Conservation (phyloP, 2,113 vertebrate genomes). For the Upupa epops region DNA sequence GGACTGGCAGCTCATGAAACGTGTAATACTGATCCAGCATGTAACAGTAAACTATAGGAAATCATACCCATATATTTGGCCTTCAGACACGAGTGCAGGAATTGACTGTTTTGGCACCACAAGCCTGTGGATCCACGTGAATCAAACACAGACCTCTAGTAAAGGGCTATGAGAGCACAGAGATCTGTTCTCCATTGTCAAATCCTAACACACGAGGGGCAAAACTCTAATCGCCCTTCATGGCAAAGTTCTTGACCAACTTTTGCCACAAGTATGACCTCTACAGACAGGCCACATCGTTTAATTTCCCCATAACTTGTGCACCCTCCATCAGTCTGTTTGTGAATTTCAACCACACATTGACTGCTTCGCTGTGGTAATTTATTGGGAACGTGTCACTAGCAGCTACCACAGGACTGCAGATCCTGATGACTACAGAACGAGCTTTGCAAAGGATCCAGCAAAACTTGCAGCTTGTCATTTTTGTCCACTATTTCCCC, state of each 20-base stretch:
- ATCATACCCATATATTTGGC: slow-evolving; percentile 64
- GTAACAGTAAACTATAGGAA: slow-evolving; percentile 67
- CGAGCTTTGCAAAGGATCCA: background rate
- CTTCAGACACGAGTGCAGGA: slow-evolving; percentile 40
- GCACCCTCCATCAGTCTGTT: background rate
- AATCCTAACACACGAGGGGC: background rate
- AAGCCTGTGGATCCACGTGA: slow-evolving; percentile 27
- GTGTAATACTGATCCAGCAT: slow-evolving; percentile 21
- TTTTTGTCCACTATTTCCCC: background rate
- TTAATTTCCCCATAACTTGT: background rate
- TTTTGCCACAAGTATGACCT: rapidly evolving
- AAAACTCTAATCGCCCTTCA: background rate
- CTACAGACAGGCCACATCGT: background rate
- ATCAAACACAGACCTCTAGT: slow-evolving; percentile 46
- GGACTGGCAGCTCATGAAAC: slow-evolving; percentile 65
- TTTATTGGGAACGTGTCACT: background rate
- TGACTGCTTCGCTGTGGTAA: background rate
- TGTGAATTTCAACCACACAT: background rate
- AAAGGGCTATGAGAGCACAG: background rate
- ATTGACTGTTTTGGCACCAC: slow-evolving; percentile 56
- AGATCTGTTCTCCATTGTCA: background rate
- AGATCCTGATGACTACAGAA: background rate
- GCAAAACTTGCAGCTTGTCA: background rate
- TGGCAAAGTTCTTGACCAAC: background rate
- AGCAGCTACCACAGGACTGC: background rate